phyloP scores from a whole-genome alignment of 2,888 invertebrate species.

The Aethes cnicana region DNA sequence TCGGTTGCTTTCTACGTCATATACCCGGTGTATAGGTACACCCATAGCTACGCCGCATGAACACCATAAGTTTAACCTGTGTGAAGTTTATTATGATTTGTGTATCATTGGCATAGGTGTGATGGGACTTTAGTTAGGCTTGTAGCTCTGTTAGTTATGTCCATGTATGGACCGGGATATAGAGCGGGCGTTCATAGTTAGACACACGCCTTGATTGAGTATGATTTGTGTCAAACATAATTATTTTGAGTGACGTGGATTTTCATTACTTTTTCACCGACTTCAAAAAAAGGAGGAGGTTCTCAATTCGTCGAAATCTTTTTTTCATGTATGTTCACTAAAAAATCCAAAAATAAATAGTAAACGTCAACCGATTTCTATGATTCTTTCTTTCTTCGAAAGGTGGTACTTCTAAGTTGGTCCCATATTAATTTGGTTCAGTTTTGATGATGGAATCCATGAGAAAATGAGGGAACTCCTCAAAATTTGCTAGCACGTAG shows the following conservation, averaged over 20 bases:
- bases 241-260: slow-evolving; percentile 15
- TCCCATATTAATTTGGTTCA: too few species aligned
- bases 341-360: too few species aligned
- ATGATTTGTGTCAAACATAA: slow-evolving; percentile 28
- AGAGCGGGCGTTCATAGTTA: slow-evolving; percentile 34
- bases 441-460: too few species aligned
- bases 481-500: too few species aligned
- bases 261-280: too few species aligned
- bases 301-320: too few species aligned
- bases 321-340: too few species aligned
- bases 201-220: slow-evolving; percentile 25
- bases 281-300: too few species aligned
- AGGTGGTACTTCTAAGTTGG: too few species aligned
- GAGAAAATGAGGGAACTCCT: too few species aligned
- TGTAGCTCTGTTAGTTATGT: slow-evolving; percentile 59
- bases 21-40: slow-evolving; percentile 65
- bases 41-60: slow-evolving; percentile 52
- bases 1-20: slow-evolving; percentile 74
- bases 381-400: too few species aligned
- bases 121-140: slow-evolving; percentile 62
- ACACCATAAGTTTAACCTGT: slow-evolving; percentile 62
- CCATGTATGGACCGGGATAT: slow-evolving; percentile 48
- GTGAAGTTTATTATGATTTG: slow-evolving; percentile 75
- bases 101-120: slow-evolving; percentile 66
- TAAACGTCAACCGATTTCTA: too few species aligned